These are phyloP conservation scores for Ochlodes sylvanus DNA, from an alignment of 2,888 invertebrate genomes.

Conservation along the genomic window DNA sequence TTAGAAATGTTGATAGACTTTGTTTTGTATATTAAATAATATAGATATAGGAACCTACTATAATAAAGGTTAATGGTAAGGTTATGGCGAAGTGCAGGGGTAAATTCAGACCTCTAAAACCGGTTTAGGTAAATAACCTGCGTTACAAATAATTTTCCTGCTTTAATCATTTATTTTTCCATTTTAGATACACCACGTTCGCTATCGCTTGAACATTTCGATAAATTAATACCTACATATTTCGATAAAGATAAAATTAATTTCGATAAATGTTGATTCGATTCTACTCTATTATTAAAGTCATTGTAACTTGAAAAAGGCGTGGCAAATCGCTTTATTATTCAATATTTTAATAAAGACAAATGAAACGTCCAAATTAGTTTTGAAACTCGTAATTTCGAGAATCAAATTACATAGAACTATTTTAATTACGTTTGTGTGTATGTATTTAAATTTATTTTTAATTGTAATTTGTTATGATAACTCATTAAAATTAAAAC, in stretches of 20 bases:
- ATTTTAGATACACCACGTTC: constrained; percentile 12
- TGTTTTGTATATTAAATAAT: too few relatives aligned
- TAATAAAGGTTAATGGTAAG: too few relatives aligned
- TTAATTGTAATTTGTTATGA: too few relatives aligned
- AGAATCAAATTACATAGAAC: too few relatives aligned
- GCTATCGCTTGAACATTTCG: constrained; percentile 4
- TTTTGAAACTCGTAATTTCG: too few relatives aligned
- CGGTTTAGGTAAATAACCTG: constrained; percentile 16
- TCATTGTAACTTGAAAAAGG: constrained; percentile 12
- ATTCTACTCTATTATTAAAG: background rate
- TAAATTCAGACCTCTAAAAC: constrained; percentile 4
- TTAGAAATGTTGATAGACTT: background rate
- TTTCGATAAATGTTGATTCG: constrained; percentile 8
- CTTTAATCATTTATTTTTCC: constrained; percentile 9
- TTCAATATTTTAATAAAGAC: too few relatives aligned
- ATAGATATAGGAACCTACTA: background rate
- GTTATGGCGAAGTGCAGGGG: background rate
- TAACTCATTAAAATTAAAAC: too few relatives aligned
- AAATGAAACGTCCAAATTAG: too few relatives aligned
- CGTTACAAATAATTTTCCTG: constrained; percentile 12
- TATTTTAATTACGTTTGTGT: too few relatives aligned
- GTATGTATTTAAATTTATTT: too few relatives aligned
- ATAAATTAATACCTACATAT: too few relatives aligned
- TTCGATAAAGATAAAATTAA: too few relatives aligned
- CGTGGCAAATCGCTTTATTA: background rate